Conservation (phyloP, 2,797 vertebrate genomes). For the Phoeniculus purpureus region DNA sequence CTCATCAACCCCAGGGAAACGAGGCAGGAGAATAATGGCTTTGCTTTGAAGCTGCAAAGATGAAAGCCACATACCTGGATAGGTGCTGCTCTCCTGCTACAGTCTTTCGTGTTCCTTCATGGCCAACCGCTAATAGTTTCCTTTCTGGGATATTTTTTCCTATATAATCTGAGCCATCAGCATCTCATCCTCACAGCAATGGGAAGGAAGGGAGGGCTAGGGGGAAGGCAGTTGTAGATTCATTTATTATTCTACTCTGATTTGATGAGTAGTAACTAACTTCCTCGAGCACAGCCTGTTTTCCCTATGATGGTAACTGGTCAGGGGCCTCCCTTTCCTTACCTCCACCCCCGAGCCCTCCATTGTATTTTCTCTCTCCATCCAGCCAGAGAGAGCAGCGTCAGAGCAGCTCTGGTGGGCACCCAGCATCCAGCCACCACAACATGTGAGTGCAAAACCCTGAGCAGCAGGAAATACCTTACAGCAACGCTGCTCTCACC, state of each 20-base stretch:
- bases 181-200: neutral
- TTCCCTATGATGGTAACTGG: too few species aligned
- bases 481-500: neutral
- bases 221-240: neutral
- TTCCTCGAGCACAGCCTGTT: too few species aligned
- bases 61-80: constrained; percentile 53
- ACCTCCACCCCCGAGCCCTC: too few species aligned
- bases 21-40: neutral
- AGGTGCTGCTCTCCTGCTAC: neutral
- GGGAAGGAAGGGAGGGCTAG: neutral
- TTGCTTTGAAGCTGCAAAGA: constrained; percentile 47
- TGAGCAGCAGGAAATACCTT: neutral
- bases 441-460: neutral
- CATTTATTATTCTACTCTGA: neutral
- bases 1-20: constrained; percentile 56
- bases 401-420: neutral
- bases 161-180: neutral
- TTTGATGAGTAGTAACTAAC: neutral
- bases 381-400: neutral
- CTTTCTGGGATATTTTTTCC: neutral
- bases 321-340: neutral
- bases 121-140: neutral
- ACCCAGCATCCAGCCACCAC: neutral
- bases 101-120: constrained; percentile 46
- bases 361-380: neutral